Evolutionary conservation across 2,797 vertebrate species (phyloP), one percentile per base, ranked within the genome.

Genomic region (Rhadinocentrus ornatus): DNA sequence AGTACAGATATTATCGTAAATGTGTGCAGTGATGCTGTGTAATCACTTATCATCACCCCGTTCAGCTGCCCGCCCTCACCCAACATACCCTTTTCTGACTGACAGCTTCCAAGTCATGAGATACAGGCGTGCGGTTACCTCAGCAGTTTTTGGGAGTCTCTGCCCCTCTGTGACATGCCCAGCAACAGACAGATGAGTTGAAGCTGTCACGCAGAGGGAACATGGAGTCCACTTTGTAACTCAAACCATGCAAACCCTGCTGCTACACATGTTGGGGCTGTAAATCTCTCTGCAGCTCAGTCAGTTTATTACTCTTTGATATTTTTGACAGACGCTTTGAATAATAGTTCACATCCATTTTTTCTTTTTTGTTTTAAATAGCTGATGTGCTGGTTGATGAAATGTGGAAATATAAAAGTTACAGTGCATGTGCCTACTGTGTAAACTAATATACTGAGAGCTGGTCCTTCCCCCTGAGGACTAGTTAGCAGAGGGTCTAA

Each of bases 401-500:
- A 55, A 22, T 11, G 35, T 58, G 41, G 34, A 62, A 34, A 32
- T 65, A 24, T 24, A 31, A 32, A 34, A 26, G 41, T 20, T 12
- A 12, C 1, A 22, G 24, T 4, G 37, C 32, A 0, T 24, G 44
- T 13, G 8, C 44, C 13, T 16, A 53, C 39, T 18, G 54, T 20
- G 50, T 56, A 20, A 44, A n/a, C 11, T 9, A 6, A 62, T 31
- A 12, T 55, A 16, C 44, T 2, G 10, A 18, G 54, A 67, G 44
- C 48, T 20, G 41, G 6, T 24, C 52, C 5, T 16, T 22, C 66
- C 54, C 64, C 39, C 80, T 59, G 54, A 78, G 71, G 65, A 60
- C 61, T 65, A 60, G 66, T 83, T 80, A 86, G 48, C 22, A 16
- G 24, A 71, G 41, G n/a, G 12, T 53, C 75, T 71, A 82, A 82